Conservation (phyloP, 2,113 vertebrate species). For the Sebastes schlegelii region DNA sequence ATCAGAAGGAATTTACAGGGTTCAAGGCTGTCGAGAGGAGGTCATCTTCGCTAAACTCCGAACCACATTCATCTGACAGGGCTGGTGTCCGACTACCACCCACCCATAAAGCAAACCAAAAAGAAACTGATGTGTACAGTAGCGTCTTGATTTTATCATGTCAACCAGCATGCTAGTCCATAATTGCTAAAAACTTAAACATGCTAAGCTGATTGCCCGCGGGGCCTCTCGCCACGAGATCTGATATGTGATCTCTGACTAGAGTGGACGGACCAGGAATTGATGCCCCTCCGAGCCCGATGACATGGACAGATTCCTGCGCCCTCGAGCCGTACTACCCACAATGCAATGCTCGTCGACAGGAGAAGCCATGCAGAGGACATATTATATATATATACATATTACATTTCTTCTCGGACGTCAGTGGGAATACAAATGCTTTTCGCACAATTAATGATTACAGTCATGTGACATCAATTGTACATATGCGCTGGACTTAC, state of each 20-base stretch:
- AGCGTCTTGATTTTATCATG: conserved; percentile 82
- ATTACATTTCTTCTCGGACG: conserved; percentile 74
- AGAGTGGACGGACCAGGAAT: conserved; percentile 81
- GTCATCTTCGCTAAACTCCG: conserved; percentile 81
- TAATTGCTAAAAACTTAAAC: conserved; percentile 87
- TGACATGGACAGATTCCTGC: conserved; percentile 81
- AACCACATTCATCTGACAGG: conserved; percentile 82
- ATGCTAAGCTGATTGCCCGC: conserved; percentile 76
- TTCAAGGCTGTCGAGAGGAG: conserved; percentile 83
- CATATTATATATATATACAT: conserved; percentile 53
- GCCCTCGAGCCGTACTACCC: conserved; percentile 81
- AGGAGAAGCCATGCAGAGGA: conserved; percentile 77
- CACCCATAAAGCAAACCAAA: conserved; percentile 76
- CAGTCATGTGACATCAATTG: conserved; percentile 76
- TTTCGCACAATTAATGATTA: conserved; percentile 80
- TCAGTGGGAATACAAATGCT: conserved; percentile 79
- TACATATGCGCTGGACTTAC: conserved; percentile 79
- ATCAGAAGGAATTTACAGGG: conserved; percentile 84
- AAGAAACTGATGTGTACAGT: conserved; percentile 64
- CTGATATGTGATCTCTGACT: conserved; percentile 79
- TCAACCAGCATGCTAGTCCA: conserved; percentile 72
- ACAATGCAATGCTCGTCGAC: conserved; percentile 79
- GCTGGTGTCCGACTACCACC: conserved; percentile 82
- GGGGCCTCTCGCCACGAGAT: conserved; percentile 57
- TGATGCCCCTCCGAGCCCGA: conserved; percentile 82